Evolutionary conservation across 2,113 vertebrate genomes (phyloP).

Genomic region (Otis tarda): DNA sequence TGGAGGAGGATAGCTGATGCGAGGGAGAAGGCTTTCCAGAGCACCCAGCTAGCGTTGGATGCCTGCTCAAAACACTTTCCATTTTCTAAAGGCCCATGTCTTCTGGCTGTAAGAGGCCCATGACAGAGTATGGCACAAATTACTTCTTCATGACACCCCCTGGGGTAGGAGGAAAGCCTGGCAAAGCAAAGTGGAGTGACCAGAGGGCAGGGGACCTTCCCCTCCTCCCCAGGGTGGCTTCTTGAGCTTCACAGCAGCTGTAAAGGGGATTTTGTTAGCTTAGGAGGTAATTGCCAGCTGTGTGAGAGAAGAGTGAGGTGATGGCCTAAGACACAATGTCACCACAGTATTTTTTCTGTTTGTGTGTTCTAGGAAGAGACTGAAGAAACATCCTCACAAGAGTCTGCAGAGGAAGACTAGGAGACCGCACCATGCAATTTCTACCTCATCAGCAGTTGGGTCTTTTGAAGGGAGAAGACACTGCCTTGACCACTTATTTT

Average conservation of each 20-base stretch:
- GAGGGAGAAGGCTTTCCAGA: not conserved
- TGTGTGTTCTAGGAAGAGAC: slow-evolving; percentile 84
- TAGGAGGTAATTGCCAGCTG: not conserved
- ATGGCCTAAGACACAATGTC: not conserved
- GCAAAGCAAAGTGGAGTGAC: not conserved
- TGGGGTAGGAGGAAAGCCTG: not conserved
- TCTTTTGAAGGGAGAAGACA: slow-evolving; percentile 92
- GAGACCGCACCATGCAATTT: slow-evolving; percentile 79
- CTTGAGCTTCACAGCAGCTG: not conserved
- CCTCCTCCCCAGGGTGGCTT: not conserved
- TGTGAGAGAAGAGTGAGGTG: rapidly evolving
- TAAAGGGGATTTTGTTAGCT: not conserved
- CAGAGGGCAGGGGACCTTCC: not conserved
- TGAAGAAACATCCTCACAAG: slow-evolving; percentile 87
- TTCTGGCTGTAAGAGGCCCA: rapidly evolving
- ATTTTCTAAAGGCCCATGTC: not conserved
- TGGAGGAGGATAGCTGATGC: not conserved
- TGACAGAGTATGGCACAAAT: not conserved
- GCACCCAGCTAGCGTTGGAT: not conserved
- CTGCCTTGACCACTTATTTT: slow-evolving; percentile 93
- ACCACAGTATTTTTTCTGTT: not conserved
- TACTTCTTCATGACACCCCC: not conserved
- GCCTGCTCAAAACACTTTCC: not conserved
- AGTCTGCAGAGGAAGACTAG: slow-evolving; percentile 91
- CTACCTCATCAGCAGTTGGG: slow-evolving; percentile 97